phyloP scores from a whole-genome alignment of 2,113 vertebrate species.

The Nothocercus julius region DNA sequence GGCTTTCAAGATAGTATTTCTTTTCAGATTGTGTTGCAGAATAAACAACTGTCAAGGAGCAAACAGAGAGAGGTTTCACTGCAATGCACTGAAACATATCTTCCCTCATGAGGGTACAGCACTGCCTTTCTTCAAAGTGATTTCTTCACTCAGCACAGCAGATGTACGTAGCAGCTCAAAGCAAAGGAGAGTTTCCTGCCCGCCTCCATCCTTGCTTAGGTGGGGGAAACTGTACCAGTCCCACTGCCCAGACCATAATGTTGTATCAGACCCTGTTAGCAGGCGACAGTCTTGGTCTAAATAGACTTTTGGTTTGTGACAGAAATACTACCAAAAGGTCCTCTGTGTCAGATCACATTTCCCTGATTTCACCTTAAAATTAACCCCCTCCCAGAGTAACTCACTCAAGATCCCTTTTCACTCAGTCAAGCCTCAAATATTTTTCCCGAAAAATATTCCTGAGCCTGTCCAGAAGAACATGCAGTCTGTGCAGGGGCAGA shows the following conservation, averaged over 20 bases:
- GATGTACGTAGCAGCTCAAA: not conserved
- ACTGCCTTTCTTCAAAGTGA: not conserved
- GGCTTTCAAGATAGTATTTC: not conserved
- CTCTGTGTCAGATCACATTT: not conserved
- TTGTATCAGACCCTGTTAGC: not conserved
- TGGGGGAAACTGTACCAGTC: rapidly evolving
- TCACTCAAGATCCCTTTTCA: not conserved
- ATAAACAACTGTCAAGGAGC: not conserved
- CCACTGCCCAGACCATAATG: not conserved
- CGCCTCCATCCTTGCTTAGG: not conserved
- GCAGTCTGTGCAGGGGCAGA: not conserved
- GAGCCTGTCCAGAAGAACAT: not conserved
- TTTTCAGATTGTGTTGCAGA: not conserved
- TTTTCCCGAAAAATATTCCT: not conserved
- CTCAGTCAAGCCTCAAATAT: rapidly evolving
- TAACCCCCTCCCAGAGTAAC: rapidly evolving
- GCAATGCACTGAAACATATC: not conserved
- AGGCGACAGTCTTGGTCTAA: not conserved
- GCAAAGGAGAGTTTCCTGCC: not conserved
- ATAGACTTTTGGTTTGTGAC: not conserved
- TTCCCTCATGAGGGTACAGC: not conserved
- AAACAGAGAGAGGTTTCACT: not conserved
- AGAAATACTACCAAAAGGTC: not conserved
- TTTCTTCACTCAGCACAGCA: not conserved
- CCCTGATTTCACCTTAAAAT: not conserved